Evolutionary conservation across 2,888 invertebrate genomes (phyloP), one percentile per base, ranked within the genome.

Genomic region (Drosophila pullipes): DNA sequence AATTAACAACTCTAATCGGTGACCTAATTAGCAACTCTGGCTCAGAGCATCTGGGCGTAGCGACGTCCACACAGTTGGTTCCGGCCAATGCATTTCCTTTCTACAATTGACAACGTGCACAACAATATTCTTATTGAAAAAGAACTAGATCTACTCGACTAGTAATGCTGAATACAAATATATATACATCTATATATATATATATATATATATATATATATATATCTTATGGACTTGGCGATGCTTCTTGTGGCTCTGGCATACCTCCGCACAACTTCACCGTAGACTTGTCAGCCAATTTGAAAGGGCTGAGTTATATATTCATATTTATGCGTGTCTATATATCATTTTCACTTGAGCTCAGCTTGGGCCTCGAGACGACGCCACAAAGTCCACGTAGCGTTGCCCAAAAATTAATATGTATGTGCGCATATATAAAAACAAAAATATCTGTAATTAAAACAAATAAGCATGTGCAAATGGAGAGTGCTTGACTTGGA

Each of bases 331-430:
- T 31, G 11, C 18, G n/a, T 22, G 22, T 22, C 13, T 35, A 3
- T 41, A n/a, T n/a, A 18, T 41, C 2, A 41, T 3, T 25, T 25
- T 5, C 5, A 16, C 28, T 28, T 28, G 18, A 37, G 52, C 60
- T 28, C 47, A 18, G 22, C 13, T 44, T 30, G 37, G 18, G 22
- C n/a, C 31, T 22, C 67, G 35, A 54, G 25, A 54, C 37, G 67
- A 25, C 31, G 31, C 37, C 67, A 49, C 52, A 67, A 68, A 31
- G 37, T 39, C n/a, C 68, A 68, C 68, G 68, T 68, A 68, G 18
- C 33, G 37, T 33, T 57, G 69, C 44, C 68, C 69, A 68, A 57
- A 68, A 55, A 18, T 13, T 30, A 13, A 37, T 28, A 52, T 6
- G 7, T 39, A 6, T 37, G 10, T 28, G 28, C 16, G 22, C 22